Evolutionary conservation across 2,113 vertebrate genomes (phyloP).

Genomic region (Pavo muticus): DNA sequence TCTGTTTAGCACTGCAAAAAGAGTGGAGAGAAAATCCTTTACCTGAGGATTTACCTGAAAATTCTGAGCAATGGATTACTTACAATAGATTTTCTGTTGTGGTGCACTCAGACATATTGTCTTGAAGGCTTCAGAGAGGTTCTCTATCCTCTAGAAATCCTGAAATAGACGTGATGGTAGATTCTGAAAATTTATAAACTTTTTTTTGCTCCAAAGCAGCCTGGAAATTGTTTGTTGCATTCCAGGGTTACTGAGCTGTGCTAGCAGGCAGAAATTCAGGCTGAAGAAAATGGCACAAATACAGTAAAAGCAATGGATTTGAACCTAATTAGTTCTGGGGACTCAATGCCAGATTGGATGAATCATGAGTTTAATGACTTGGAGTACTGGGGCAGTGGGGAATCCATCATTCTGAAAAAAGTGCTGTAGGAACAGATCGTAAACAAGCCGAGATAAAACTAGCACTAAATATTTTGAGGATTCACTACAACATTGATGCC

Average conservation of each 20-base stretch:
- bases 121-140: neutral
- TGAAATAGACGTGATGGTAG: neutral
- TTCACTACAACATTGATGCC: neutral
- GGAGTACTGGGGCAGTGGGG: neutral
- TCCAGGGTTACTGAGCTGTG: neutral
- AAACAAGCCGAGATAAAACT: neutral
- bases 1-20: neutral
- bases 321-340: neutral
- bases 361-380: neutral
- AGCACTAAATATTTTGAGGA: neutral
- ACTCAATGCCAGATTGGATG: neutral
- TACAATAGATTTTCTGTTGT: neutral
- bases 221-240: neutral
- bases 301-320: neutral
- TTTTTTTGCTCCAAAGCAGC: neutral
- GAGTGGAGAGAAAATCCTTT: neutral
- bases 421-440: neutral
- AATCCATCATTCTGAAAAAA: neutral
- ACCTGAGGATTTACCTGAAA: no score
- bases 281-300: neutral
- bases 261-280: neutral
- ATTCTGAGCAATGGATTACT: neutral
- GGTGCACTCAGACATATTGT: rapidly evolving
- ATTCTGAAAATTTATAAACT: neutral
- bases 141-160: neutral